A percentile compares a stretch with the other conserved stretches of the same genome.
These are phyloP conservation scores for Ceuthmochares aereus DNA, from an alignment of 2,113 vertebrate genomes.

Conservation along the genomic window DNA sequence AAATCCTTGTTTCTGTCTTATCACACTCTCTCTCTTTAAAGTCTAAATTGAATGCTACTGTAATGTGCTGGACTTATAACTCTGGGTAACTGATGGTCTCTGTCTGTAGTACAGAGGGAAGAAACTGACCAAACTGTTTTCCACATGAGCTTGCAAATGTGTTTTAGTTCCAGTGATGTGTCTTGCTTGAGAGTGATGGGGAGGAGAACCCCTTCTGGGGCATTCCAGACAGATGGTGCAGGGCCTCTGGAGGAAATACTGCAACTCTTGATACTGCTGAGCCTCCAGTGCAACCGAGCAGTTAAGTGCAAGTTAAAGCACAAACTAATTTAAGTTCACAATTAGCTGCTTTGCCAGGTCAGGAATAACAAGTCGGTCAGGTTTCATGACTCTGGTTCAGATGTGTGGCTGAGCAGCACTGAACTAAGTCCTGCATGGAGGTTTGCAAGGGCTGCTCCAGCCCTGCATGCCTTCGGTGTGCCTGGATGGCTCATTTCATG, in stretches of 20 bases:
- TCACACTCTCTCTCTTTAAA: neutral
- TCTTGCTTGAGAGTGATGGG: fast-evolving
- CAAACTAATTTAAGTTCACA: neutral
- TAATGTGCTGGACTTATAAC: neutral
- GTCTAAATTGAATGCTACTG: neutral
- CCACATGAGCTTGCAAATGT: fast-evolving
- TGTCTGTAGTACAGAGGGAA: neutral
- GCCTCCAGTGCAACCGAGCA: fast-evolving
- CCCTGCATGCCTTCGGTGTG: fast-evolving
- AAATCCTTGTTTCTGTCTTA: neutral
- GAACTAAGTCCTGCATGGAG: neutral
- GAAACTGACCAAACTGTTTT: fast-evolving
- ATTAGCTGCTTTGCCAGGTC: neutral
- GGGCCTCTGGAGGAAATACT: neutral
- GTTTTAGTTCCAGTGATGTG: fast-evolving
- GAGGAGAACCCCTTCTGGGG: neutral
- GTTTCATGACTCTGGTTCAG: neutral
- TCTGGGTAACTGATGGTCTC: fast-evolving
- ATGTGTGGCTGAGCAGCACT: neutral
- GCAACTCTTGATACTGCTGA: fast-evolving
- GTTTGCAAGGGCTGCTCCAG: neutral
- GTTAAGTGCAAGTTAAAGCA: neutral
- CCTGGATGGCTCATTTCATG: fast-evolving
- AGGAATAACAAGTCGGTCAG: neutral
- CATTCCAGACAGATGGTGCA: fast-evolving